Conservation (phyloP, 2,888 invertebrate species). For the Deroplatys truncata region DNA sequence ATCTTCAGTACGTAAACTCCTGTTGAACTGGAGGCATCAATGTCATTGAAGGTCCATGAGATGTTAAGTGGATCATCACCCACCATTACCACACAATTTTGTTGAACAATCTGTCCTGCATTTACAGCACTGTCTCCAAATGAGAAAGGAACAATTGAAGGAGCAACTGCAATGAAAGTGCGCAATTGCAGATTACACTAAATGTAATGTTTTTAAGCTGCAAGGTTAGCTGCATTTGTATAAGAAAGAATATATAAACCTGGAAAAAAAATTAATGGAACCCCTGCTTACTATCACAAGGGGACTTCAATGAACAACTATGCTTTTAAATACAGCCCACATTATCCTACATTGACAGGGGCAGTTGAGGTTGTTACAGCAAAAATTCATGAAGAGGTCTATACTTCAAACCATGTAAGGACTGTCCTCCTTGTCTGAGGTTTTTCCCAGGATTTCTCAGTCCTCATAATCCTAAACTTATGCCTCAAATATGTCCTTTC, state of each 20-base stretch:
- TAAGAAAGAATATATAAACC: background rate
- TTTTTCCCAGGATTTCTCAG: background rate
- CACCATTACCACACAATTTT: constrained; percentile 55
- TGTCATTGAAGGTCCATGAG: constrained; percentile 59
- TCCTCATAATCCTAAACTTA: background rate
- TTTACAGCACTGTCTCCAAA: constrained; percentile 61
- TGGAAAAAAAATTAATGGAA: background rate
- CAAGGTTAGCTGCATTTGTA: background rate
- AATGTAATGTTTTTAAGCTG: too few species aligned
- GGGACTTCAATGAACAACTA: too few species aligned
- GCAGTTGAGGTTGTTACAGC: background rate
- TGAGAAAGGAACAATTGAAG: constrained; percentile 61
- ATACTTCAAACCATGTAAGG: background rate
- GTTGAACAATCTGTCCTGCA: constrained; percentile 59
- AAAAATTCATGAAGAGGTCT: background rate
- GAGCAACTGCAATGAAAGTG: constrained; percentile 51
- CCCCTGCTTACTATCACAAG: too few species aligned
- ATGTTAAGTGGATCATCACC: constrained; percentile 72
- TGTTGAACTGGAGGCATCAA: constrained; percentile 45
- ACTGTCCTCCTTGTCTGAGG: background rate
- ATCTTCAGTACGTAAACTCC: constrained; percentile 54
- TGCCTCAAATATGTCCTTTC: background rate
- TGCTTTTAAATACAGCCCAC: too few species aligned
- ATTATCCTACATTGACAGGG: background rate
- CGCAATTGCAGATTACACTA: background rate